These are phyloP conservation scores for Pelosia muscerda DNA, from an alignment of 2,888 invertebrate genomes.

Conservation along the genomic window DNA sequence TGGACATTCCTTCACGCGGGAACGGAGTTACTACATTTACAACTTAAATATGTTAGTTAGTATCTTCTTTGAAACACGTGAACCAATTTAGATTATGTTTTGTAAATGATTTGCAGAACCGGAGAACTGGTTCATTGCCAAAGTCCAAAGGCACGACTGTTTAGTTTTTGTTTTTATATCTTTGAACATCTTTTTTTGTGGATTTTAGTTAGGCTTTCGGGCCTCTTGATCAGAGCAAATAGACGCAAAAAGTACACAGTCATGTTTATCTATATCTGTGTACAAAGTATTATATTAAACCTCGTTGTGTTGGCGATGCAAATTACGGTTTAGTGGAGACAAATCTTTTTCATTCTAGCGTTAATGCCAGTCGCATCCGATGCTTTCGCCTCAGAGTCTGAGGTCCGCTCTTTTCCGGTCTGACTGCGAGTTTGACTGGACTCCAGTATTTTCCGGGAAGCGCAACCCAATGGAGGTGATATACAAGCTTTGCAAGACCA, in stretches of 20 bases:
- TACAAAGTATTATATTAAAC: background rate
- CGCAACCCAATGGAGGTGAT: too few species aligned
- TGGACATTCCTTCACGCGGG: conserved; percentile 20
- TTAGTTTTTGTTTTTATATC: conserved; percentile 19
- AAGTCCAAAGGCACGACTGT: conserved; percentile 18
- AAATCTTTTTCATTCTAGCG: too few species aligned
- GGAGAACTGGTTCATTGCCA: conserved; percentile 34
- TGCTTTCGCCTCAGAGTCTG: too few species aligned
- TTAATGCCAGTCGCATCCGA: too few species aligned
- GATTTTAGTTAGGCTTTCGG: conserved; percentile 16
- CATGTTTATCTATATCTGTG: background rate
- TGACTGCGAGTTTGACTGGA: too few species aligned
- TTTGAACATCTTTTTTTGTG: conserved; percentile 15
- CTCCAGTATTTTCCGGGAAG: too few species aligned
- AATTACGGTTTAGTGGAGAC: background rate
- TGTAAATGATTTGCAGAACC: conserved; percentile 29
- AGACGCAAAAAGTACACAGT: background rate
- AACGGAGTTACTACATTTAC: conserved; percentile 19
- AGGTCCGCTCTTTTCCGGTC: too few species aligned
- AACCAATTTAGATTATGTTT: conserved; percentile 34
- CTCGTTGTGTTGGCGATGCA: background rate
- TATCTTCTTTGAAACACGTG: conserved; percentile 20
- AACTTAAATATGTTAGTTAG: conserved; percentile 17
- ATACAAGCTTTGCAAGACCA: too few species aligned
- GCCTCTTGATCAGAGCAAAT: conserved; percentile 3